Evolutionary conservation across 2,888 invertebrate species (phyloP).

Genomic region (Camptogramma bilineatum): DNA sequence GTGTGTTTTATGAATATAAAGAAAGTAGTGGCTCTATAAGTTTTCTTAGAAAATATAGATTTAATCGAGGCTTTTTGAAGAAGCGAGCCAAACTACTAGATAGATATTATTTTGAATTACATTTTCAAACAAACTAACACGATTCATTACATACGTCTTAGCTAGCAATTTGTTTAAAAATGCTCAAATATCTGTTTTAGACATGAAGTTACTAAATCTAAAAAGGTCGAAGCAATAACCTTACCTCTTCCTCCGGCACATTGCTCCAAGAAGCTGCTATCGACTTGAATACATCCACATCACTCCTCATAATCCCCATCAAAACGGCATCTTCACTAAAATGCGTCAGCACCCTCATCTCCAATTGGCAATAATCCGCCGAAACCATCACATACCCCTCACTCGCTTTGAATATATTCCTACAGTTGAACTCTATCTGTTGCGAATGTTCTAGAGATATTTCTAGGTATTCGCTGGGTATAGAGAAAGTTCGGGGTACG

Average conservation of each 20-base stretch:
- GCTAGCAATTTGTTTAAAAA: too few relatives aligned
- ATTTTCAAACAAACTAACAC: too few relatives aligned
- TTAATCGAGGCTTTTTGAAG: background rate
- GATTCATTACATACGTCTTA: too few relatives aligned
- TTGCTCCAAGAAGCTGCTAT: slow-evolving; percentile 95
- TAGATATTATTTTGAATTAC: too few relatives aligned
- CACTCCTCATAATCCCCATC: slow-evolving; percentile 87
- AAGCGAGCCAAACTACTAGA: too few relatives aligned
- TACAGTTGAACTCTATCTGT: slow-evolving; percentile 86
- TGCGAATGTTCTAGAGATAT: slow-evolving; percentile 45
- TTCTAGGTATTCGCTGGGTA: slow-evolving; percentile 62
- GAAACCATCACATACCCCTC: slow-evolving; percentile 89
- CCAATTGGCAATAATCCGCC: slow-evolving; percentile 98
- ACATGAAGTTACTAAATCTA: background rate
- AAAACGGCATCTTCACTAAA: slow-evolving; percentile 91
- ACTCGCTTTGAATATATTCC: slow-evolving; percentile 88
- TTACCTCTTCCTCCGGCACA: slow-evolving; percentile 86
- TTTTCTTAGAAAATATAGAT: background rate
- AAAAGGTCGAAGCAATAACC: slow-evolving; percentile 14
- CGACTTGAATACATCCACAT: slow-evolving; percentile 92
- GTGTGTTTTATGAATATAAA: slow-evolving; percentile 9
- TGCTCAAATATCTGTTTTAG: too few relatives aligned
- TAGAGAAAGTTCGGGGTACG: slow-evolving; percentile 93
- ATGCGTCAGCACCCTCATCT: slow-evolving; percentile 96
- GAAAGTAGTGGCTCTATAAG: background rate